These are phyloP conservation scores for Stichopus chloronotus DNA, from an alignment of 35 echinoderm and acorn worm genomes.

Conservation along the genomic window DNA sequence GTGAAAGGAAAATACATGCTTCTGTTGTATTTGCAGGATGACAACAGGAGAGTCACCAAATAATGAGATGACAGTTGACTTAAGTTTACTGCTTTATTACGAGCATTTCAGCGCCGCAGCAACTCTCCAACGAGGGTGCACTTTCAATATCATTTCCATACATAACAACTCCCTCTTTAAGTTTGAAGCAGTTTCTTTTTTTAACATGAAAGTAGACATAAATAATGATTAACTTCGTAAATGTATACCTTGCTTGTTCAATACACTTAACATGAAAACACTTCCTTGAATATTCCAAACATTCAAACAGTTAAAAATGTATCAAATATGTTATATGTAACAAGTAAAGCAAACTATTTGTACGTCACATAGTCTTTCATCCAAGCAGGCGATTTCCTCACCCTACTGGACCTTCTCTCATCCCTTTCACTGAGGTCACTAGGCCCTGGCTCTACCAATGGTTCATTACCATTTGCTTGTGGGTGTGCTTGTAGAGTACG, in stretches of 20 bases:
- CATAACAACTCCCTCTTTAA: not conserved
- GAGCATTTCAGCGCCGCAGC: not conserved
- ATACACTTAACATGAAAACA: not conserved
- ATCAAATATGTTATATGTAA: not conserved
- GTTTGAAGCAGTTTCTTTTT: not conserved
- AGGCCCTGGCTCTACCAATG: not conserved
- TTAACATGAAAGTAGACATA: not conserved
- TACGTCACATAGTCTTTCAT: conserved; percentile 3
- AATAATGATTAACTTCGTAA: conserved; percentile 3
- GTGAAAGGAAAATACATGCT: no score
- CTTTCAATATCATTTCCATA: not conserved
- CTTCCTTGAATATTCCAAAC: not conserved
- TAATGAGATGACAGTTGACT: no score
- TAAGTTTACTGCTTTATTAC: no score
- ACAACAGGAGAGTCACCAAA: no score
- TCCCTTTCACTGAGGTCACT: not conserved
- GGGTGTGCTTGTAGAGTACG: not conserved
- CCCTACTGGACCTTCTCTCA: conserved; percentile 9
- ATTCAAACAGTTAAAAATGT: not conserved
- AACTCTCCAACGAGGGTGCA: not conserved
- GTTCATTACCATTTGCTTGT: conserved; percentile 3
- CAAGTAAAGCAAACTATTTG: not conserved
- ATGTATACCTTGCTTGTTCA: conserved; percentile 7
- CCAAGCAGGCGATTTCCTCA: not conserved
- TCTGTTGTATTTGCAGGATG: not conserved